phyloP scores from a whole-genome alignment of 2,113 vertebrate species.

The Pachyramphus minor region DNA sequence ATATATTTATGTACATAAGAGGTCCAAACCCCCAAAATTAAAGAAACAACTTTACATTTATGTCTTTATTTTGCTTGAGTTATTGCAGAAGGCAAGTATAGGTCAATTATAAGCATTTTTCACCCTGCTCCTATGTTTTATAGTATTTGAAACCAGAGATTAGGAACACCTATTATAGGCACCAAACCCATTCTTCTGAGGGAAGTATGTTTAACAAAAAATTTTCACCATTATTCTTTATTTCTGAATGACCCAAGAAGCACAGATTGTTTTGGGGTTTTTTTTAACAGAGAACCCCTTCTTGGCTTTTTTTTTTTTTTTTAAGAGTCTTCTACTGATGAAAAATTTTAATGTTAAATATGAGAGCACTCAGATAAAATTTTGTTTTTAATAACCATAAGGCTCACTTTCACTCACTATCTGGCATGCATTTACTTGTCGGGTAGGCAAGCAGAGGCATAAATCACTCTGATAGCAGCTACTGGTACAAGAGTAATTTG shows the following conservation, averaged over 20 bases:
- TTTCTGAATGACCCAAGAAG: constrained; percentile 23
- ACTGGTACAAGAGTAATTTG: background rate
- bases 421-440: background rate
- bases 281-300: background rate
- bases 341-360: background rate
- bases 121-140: background rate
- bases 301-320: background rate
- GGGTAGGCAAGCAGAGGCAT: background rate
- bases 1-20: background rate
- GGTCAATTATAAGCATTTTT: background rate
- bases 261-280: background rate
- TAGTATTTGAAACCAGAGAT: background rate
- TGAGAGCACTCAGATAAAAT: background rate
- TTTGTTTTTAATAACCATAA: background rate
- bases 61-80: background rate
- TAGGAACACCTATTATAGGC: background rate
- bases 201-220: background rate
- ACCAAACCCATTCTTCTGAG: background rate
- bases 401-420: background rate
- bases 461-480: background rate
- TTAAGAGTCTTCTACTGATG: background rate
- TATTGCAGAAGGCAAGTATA: background rate
- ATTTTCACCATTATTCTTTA: constrained; percentile 1
- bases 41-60: background rate
- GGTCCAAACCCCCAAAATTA: background rate